Evolutionary conservation across 2,797 vertebrate species (phyloP), one percentile per base, ranked within the genome.

Genomic region (Orientallactaga sibirica): DNA sequence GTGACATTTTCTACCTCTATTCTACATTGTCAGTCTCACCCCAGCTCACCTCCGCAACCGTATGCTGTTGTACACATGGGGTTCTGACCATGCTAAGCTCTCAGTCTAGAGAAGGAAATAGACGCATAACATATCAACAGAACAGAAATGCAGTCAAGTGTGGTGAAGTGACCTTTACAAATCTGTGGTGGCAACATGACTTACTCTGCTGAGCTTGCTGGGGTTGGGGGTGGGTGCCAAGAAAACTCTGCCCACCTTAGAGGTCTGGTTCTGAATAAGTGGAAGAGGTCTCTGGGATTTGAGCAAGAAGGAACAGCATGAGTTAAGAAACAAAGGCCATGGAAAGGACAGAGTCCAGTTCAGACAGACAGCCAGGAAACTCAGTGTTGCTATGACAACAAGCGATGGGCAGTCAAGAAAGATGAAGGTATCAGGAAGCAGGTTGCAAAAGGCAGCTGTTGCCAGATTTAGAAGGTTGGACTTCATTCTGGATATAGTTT

Each of bases 401-500:
- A 27, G 62, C 66, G 33, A 68, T 76, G n/a, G 11, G 76, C 86
- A 82, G 52, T 64, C 9, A 43, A n/a, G 67, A 37, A 0, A 74
- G n/a, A 61, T 71, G 33, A 95, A 70, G 19, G 10, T 41, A 75
- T 64, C 27, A 73, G 29, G 67, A 88, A 84, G 87, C 14, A 82
- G 64, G 43, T n/a, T 18, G 1, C 11, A 43, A 86, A 74, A 6
- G 37, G 37, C 11, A 37, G 52, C 3, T 18, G 81, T 73, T 92
- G 75, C 48, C 73, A 90, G 16, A n/a, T 67, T 90, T 64, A 68
- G n/a, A 79, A 93, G 27, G 67, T 4, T 22, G 24, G 18, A 55
- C 3, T 79, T 92, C 75, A 83, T 74, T 93, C 61, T 68, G 43
- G 25, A 84, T 67, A 68, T 73, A 74, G 78, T 78, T 92, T 86